Conservation (phyloP, 2,113 vertebrate species). For the Climacteris rufus region DNA sequence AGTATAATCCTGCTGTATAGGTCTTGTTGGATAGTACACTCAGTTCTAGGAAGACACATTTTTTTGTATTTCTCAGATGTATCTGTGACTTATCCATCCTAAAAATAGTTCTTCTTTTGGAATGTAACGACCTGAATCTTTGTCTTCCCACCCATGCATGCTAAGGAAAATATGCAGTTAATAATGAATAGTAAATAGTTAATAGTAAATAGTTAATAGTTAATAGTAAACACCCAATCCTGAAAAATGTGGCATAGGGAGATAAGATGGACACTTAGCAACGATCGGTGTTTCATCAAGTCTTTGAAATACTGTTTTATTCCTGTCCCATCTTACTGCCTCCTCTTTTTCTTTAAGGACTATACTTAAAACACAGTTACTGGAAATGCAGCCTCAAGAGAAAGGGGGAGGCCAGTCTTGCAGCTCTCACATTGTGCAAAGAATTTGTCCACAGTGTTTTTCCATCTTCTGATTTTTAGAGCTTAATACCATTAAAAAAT, state of each 20-base stretch:
- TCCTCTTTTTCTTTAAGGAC: background rate
- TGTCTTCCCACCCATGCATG: background rate
- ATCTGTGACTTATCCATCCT: slow-evolving; percentile 1
- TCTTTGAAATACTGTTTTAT: background rate
- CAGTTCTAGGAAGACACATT: slow-evolving; percentile 20
- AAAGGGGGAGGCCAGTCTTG: background rate
- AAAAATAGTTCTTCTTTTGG: background rate
- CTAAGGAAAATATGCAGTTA: background rate
- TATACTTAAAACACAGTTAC: background rate
- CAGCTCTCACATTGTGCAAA: background rate
- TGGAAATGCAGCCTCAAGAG: background rate
- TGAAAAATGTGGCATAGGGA: background rate
- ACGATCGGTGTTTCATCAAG: background rate
- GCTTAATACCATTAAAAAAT: background rate
- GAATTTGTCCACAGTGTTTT: background rate
- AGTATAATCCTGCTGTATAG: slow-evolving; percentile 40
- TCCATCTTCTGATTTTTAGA: background rate
- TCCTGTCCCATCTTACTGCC: background rate
- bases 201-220: background rate
- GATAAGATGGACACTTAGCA: background rate
- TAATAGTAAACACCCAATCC: background rate
- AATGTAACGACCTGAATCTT: background rate
- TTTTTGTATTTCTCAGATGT: slow-evolving; percentile 24
- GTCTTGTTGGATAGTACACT: slow-evolving; percentile 30
- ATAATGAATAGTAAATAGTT: too few species aligned